Evolutionary conservation across 2,797 vertebrate genomes (phyloP), one percentile per base, ranked within the genome.

Genomic region (Toxotes lorentzi): DNA sequence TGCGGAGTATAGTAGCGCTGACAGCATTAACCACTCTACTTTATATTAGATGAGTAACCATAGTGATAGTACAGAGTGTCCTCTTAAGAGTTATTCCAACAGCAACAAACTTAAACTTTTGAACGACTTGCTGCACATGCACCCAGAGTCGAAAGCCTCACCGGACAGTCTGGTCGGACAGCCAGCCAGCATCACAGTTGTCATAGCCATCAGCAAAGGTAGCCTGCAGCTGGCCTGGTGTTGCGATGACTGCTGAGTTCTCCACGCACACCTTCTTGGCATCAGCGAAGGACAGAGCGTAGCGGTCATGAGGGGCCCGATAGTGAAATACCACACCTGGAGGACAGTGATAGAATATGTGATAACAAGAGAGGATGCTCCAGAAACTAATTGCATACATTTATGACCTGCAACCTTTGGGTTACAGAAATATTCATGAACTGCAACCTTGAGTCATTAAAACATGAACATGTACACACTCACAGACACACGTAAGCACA

Each of bases 171-270:
- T 93, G 96, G 90, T 99, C 98, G 0, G 97, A 95, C 30, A 99
- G 95, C 98, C 98, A 99, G 74, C 98, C 98, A 0, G 98, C 98
- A 0, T 98, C 98, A 0, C 98, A 99, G 91, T 99, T 98, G 91
- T 99, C 97, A 4, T 97, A 98, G 71, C 98, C 98, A 0, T 99
- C 98, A 53, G 97, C 96, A 1, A 98, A 99, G 38, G 98, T 96
- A 2, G 96, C 96, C 91, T 97, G 96, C 51, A 99, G 96, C 87
- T 99, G 97, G 17, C 91, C 91, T 0, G 97, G 96, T 0, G 95
- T 95, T 0, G 98, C 97, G 0, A 99, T 96, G 73, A 70, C 62
- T 0, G 95, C 98, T 0, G 97, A 97, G 92, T 97, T 98, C 87
- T 97, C 96, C 45, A 83, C 27, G 10, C 98, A 99, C 71, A 97